Percentiles rank a stretch among this genome's conserved stretches.
Evolutionary conservation across 2,888 invertebrate genomes (phyloP).

Genomic region (Amblyjoppa fuscipennis): DNA sequence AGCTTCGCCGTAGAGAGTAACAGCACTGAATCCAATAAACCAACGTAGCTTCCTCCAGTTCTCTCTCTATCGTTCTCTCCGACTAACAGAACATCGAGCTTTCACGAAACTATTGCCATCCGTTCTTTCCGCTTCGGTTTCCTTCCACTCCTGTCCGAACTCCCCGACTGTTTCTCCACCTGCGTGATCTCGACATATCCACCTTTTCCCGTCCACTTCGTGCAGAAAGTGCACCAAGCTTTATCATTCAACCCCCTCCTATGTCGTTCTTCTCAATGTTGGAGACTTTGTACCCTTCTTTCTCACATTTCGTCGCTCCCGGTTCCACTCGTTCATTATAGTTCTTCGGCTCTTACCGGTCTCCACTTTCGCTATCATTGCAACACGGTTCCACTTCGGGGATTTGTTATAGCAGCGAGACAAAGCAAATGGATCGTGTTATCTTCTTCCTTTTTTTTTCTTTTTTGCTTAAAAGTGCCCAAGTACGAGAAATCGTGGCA

Average conservation of each 20-base stretch:
- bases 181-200: conserved; percentile 14
- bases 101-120: conserved; percentile 64
- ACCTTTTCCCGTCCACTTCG: conserved; percentile 13
- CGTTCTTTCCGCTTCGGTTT: conserved; percentile 57
- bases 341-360: neutral
- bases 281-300: conserved; percentile 7
- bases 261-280: neutral
- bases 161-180: neutral
- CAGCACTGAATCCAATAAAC: conserved; percentile 66
- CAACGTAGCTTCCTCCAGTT: conserved; percentile 37
- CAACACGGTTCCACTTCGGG: neutral
- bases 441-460: neutral
- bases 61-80: neutral
- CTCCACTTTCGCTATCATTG: neutral
- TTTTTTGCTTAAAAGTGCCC: neutral
- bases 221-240: neutral
- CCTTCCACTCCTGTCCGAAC: conserved; percentile 32
- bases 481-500: neutral
- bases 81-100: conserved; percentile 39
- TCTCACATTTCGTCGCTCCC: conserved; percentile 3
- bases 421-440: neutral
- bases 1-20: conserved; percentile 63
- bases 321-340: conserved; percentile 14
- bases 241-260: conserved; percentile 12
- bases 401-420: neutral